Percentiles rank a stretch among this genome's conserved stretches.
Evolutionary conservation across 2,113 vertebrate genomes (phyloP).

Genomic region (Probosciger aterrimus): DNA sequence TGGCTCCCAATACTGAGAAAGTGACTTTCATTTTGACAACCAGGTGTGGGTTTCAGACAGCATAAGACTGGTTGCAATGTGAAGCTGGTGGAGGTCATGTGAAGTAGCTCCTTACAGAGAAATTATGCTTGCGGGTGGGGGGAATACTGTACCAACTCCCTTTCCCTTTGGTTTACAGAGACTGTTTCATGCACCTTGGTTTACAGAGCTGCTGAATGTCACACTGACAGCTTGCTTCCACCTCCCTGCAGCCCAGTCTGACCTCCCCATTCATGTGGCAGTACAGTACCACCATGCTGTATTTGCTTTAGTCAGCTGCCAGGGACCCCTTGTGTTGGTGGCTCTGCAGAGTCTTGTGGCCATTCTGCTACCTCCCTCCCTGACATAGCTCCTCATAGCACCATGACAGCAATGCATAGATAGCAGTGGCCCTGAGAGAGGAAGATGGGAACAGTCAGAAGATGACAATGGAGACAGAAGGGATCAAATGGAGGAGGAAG

Average conservation of each 20-base stretch:
- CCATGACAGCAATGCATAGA: neutral
- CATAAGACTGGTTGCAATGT: neutral
- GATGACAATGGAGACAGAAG: neutral
- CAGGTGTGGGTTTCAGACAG: neutral
- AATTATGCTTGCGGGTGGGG: accelerated
- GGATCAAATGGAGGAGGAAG: neutral
- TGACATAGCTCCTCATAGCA: neutral
- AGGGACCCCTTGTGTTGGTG: neutral
- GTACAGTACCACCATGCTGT: neutral
- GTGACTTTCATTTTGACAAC: neutral
- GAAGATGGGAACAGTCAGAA: neutral
- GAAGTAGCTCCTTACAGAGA: neutral
- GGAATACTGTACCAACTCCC: neutral
- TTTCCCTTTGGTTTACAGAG: neutral
- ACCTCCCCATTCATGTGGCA: neutral
- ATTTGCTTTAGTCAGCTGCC: neutral
- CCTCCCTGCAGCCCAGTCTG: neutral
- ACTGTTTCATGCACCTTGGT: neutral
- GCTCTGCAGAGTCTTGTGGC: neutral
- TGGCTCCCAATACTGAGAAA: neutral
- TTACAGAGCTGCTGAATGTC: neutral
- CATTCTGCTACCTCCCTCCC: neutral
- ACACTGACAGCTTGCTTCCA: neutral
- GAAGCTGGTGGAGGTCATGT: neutral
- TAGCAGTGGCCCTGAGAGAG: neutral